Base-by-base conservation (phyloP, 2,797 vertebrate genomes). In the Pelodytes ibericus region DNA sequence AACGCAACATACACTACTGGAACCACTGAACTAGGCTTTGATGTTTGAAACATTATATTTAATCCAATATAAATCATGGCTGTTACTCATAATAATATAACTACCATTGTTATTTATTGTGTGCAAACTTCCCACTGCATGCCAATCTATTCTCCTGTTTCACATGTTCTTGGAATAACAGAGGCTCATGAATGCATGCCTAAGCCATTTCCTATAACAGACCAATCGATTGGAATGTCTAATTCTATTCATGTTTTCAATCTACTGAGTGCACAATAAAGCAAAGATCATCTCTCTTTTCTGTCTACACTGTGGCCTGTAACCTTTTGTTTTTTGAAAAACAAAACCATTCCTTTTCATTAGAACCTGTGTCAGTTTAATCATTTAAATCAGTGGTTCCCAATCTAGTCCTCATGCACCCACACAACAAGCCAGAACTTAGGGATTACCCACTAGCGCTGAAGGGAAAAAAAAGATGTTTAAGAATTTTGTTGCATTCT, bases 131-230 rank as follows among this genome's bases (percentile, higher is more conserved):
- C 15, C 41, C 41, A 44, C 7, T 9, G 41, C 13, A 44, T 44
- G 41, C 41, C 2, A 1, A 13, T 44, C 41, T 44, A 16, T 10
- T 44, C 7, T 44, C 41, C 2, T 16, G 3, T 44, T 44, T 44
- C 41, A 44, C 41, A 15, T 36, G 33, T 36, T 44, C 41, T 44
- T 16, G 18, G 41, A 27, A 58, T 27, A 58, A 58, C 22, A 58
- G 24, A 13, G 24, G 11, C 56, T 58, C 6, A 27, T 58, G 22
- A 56, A 56, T 24, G 24, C 56, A 58, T 27, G 56, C 25, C 24
- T 58, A 86, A 77, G 57, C 86, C 87, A 90, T 87, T 87, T 89
- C n/a, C 56, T 15, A 26, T 25, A 2, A 58, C 41, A 44, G 41
- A 16, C 41, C 41, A 16, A 44, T 44, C 15, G 13, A 15, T 15